These are phyloP conservation scores for Gulo gulo DNA, from an alignment of 2,113 vertebrate species.

Conservation along the genomic window DNA sequence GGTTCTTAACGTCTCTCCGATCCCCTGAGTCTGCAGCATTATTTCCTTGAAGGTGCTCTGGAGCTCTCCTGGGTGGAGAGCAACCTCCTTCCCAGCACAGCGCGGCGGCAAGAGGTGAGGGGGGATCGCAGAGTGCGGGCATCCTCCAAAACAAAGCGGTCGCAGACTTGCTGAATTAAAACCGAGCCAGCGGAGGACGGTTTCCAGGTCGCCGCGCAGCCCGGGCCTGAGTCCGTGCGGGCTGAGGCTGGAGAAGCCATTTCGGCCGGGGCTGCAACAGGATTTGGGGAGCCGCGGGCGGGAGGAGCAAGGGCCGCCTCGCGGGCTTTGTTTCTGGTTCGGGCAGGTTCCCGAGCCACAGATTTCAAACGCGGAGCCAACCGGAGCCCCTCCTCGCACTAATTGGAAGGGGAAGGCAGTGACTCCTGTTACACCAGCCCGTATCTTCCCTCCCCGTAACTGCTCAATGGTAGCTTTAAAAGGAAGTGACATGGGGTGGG, in stretches of 20 bases:
- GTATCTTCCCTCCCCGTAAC: background rate
- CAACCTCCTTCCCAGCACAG: background rate
- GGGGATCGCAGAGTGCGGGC: rapidly evolving
- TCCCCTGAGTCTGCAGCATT: rapidly evolving
- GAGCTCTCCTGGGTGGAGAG: background rate
- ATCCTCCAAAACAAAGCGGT: background rate
- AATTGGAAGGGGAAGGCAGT: background rate
- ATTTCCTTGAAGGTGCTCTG: background rate
- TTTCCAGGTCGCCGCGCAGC: background rate
- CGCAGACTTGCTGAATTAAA: background rate
- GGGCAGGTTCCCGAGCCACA: background rate
- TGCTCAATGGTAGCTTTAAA: conserved; percentile 62
- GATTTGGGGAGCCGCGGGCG: background rate
- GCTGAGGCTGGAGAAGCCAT: background rate
- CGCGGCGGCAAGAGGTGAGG: background rate
- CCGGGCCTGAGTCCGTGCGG: background rate
- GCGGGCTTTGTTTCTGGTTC: conserved; percentile 14
- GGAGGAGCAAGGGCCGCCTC: background rate
- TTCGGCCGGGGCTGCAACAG: conserved; percentile 1
- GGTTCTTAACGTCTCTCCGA: rapidly evolving
- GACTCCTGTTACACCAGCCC: background rate
- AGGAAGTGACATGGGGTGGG: conserved; percentile 85
- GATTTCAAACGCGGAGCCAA: background rate
- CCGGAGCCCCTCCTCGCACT: background rate
- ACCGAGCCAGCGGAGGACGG: rapidly evolving